Base-by-base conservation (phyloP, 1,140 invertebrate species). In the Lepidurus arcticus region DNA sequence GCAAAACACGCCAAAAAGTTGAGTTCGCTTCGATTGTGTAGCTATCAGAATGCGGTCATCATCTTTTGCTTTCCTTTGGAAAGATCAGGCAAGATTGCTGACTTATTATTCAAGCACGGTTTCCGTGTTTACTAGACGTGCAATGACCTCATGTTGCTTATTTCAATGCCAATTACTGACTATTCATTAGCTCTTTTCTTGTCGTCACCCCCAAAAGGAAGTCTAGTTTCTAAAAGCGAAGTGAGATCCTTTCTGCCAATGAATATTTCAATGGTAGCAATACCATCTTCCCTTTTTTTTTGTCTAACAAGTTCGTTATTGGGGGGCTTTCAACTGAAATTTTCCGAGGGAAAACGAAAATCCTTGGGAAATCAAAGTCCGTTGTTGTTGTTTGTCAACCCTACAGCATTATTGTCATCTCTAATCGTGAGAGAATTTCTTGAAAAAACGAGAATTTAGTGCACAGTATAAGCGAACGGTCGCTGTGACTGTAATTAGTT, bases 81-180 rank as follows among this genome's bases (percentile, higher is more conserved):
- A 65, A 65, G 53, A 65, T 65, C 53, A n/a, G 13, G 21, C 16
- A 65, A 65, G 53, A 65, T 65, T 65, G n/a, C n/a, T n/a, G 53
- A 65, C 53, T 65, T 16, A 65, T 65, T 65, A 65, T 65, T 65
- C 53, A 65, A 65, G 53, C 53, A 65, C 53, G 53, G 21, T 65
- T 34, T 65, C 53, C 53, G 53, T 65, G 53, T 13, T 65, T 65
- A 65, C 16, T 13, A 4, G 53, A 65, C 53, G 53, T 65, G 53
- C 53, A 65, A 65, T 65, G 53, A 65, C 53, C 53, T 65, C 53
- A 65, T n/a, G 53, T 65, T 65, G 53, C 53, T 1, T 16, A 65
- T 21, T 65, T 65, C 53, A 65, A 65, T 65, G n/a, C 21, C 13
- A n/a, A 65, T 65, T 16, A 65, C 53, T 65, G 21, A 21, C 13